These are phyloP conservation scores for Emmelina monodactyla DNA, from an alignment of 2,888 invertebrate genomes.

Conservation along the genomic window DNA sequence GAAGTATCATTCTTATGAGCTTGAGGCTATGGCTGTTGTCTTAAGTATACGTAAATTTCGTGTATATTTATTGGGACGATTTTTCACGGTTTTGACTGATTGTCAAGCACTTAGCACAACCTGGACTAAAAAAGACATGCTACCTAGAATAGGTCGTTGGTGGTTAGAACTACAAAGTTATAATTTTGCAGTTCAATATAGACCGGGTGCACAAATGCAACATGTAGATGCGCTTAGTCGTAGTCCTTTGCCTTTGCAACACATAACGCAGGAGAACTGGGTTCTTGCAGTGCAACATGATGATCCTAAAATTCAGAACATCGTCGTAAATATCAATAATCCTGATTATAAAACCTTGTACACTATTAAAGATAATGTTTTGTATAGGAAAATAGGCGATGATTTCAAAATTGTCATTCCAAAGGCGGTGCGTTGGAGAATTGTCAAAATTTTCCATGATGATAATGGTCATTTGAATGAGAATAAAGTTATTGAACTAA, in stretches of 20 bases:
- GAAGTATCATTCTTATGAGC: conserved; percentile 12
- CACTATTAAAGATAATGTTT: not conserved
- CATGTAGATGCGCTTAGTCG: conserved; percentile 12
- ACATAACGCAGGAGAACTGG: not conserved
- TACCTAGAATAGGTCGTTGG: conserved; percentile 11
- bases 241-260: conserved; percentile 2
- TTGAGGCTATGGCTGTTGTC: conserved; percentile 14
- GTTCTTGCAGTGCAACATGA: conserved; percentile 1
- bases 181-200: conserved; percentile 11
- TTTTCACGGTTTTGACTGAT: conserved; percentile 11
- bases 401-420: conserved; percentile 2
- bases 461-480: conserved; percentile 7
- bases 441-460: conserved; percentile 8
- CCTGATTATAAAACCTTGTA: not conserved
- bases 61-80: conserved; percentile 9
- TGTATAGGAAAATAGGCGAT: not conserved
- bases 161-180: conserved; percentile 5
- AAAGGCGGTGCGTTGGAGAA: conserved; percentile 5
- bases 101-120: conserved; percentile 12
- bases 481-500: conserved; percentile 3
- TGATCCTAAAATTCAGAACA: not conserved
- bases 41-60: conserved; percentile 12
- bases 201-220: conserved; percentile 9
- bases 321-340: not conserved
- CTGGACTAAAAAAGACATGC: conserved; percentile 12